These are phyloP conservation scores for Scaptomyza polygonia DNA, from an alignment of 2,888 invertebrate genomes.

Conservation along the genomic window DNA sequence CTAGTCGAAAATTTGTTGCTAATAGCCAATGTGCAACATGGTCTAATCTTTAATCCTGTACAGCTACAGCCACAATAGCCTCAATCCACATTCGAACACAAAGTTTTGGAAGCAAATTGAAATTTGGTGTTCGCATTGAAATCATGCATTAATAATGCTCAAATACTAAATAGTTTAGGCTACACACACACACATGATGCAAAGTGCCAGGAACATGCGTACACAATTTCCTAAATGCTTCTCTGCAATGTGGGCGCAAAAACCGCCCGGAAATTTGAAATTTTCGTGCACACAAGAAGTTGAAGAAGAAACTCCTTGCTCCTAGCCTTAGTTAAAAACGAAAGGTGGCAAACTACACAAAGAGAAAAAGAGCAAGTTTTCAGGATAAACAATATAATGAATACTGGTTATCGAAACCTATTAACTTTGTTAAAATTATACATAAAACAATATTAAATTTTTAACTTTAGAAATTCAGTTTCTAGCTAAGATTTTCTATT, in stretches of 20 bases:
- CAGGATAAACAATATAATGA: too few relatives aligned
- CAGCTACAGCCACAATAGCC: not conserved
- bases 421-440: too few relatives aligned
- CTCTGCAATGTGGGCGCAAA: slow-evolving; percentile 27
- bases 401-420: too few relatives aligned
- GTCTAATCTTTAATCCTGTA: slow-evolving; percentile 38
- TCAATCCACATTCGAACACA: not conserved
- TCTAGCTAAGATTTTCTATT: too few relatives aligned
- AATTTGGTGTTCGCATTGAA: slow-evolving; percentile 67
- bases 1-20: slow-evolving; percentile 39
- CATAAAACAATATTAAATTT: too few relatives aligned
- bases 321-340: slow-evolving; percentile 8
- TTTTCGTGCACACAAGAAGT: slow-evolving; percentile 57
- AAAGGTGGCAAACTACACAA: slow-evolving; percentile 10
- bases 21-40: slow-evolving; percentile 56
- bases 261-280: slow-evolving; percentile 72
- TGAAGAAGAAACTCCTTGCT: slow-evolving; percentile 30
- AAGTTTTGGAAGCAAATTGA: slow-evolving; percentile 61
- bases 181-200: slow-evolving; percentile 28
- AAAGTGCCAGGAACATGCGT: slow-evolving; percentile 74
- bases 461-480: too few relatives aligned
- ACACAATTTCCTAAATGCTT: slow-evolving; percentile 70
- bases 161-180: slow-evolving; percentile 66
- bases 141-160: slow-evolving; percentile 74
- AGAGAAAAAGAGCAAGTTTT: too few relatives aligned